Base-by-base conservation (phyloP, 2,888 invertebrate genomes). In the Bombylius major region DNA sequence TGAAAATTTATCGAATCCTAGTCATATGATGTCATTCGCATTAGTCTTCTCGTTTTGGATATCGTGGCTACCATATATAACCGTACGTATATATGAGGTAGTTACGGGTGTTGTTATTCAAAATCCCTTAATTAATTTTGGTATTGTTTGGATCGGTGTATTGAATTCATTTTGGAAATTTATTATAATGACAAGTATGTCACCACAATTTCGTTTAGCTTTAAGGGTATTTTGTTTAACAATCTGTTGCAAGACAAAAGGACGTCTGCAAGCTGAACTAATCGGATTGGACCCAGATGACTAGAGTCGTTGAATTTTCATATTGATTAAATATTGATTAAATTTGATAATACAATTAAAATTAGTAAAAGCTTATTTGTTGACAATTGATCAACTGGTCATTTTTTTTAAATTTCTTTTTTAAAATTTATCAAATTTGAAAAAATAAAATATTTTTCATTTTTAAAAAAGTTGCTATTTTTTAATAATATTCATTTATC, bases 101-200 rank as follows among this genome's bases (percentile, higher is more conserved):
- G 74, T 81, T 65, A 81, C 79, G 51, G 82, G 79, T 61, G 76
- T 78, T 59, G 79, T 80, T 73, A 71, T 82, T 56, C 81, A 87
- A 76, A 80, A 88, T 68, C 88, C 90, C 65, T 85, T 89, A 77
- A 77, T 95, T 62, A 91, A 94, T 75, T 96, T 95, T 71, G 87
- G 87, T 61, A 85, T 95, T 63, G 89, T 95, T 55, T 97, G 97
- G 97, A 78, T 97, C 65, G 97, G 95, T 51, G 86, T 97, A 65
- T 79, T 92, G 63, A 96, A 96, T 76, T 93, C 93, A 51, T 90
- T 93, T 75, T 95, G 95, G 89, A 97, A 97, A 76, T 87, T 94
- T 62, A 77, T 97, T 61, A 88, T 97, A 65, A 84, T 96, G 71
- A 80, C 91, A 63, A 82, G 88, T 59, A 80, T 96, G 75, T 95